Base-by-base conservation (phyloP, 2,113 vertebrate genomes). In the Osmerus eperlanus region DNA sequence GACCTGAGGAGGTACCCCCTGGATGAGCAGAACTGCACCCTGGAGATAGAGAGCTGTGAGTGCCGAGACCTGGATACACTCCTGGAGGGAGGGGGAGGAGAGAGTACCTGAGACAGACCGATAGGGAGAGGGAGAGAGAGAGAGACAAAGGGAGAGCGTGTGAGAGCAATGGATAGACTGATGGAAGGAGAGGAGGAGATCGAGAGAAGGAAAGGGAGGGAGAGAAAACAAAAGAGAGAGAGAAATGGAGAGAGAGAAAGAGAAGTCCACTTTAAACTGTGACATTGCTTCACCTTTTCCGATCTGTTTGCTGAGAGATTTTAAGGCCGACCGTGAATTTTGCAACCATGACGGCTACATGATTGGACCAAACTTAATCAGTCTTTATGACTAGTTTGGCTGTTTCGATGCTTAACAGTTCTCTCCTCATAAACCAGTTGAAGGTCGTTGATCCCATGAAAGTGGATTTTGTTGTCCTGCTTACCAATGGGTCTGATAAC, bases 11-110 rank as follows among this genome's bases (percentile, higher is more conserved):
- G 97, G 78, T 99, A 99, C 79, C 97, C 97, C 0, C 82, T 99
- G 90, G 97, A 94, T 29, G 93, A 94, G 41, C 93, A 94, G 84
- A 99, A 99, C 88, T 99, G 97, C 83, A 99, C 97, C 18, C 90
- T 99, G 92, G 97, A 99, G 88, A 99, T 99, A 75, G 97, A 99
- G 89, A 99, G 97, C 87, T 99, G 97, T 99, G 92, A 54, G 97
- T 96, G n/a, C 3, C 1, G 8, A 60, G 9, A 25, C 58, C 54
- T 7, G n/a, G 8, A 11, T 0, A 23, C 18, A 60, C n/a, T 19
- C n/a, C 54, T n/a, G 7, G 4, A 5, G 8, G 9, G 21, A 60
- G 21, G 58, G 21, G 21, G 5, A 36, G 9, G 9, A 60, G 47
- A 52, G 25, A 54, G 15, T 63, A 47, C 29, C 65, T 68, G 65